A percentile compares a stretch with the other conserved stretches of the same genome.
Conservation (phyloP, 2,113 vertebrate species). For the Notarius quadriscutis region DNA sequence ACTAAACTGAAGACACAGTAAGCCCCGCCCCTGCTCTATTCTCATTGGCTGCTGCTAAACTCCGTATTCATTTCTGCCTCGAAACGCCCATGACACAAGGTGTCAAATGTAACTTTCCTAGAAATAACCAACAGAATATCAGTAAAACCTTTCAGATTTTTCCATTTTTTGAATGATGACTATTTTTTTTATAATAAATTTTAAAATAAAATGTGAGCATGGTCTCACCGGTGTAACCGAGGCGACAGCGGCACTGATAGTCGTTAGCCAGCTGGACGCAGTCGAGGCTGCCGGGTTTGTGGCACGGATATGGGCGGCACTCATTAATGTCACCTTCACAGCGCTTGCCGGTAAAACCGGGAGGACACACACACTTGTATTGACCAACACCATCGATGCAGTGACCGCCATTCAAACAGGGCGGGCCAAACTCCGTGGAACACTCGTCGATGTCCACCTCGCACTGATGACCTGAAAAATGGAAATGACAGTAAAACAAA, state of each 20-base stretch:
- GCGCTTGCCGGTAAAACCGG: constrained; percentile 86
- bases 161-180: neutral
- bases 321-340: constrained; percentile 94
- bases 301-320: constrained; percentile 86
- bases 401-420: constrained; percentile 85
- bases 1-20: neutral
- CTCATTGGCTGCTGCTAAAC: neutral
- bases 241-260: constrained; percentile 85
- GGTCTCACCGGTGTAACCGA: constrained; percentile 83
- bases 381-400: constrained; percentile 86
- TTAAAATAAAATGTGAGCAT: neutral
- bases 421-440: constrained; percentile 67
- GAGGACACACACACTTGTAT: constrained; percentile 82
- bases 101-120: neutral
- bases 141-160: neutral
- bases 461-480: constrained; percentile 78
- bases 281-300: constrained; percentile 82
- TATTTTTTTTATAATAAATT: neutral
- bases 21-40: neutral
- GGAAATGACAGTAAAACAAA: neutral
- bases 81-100: neutral
- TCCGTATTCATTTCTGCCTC: neutral
- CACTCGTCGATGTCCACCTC: constrained; percentile 88
- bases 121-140: neutral
- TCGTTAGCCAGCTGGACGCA: constrained; percentile 86